Percentiles rank a stretch among this genome's conserved stretches.
These are phyloP conservation scores for Avahi laniger DNA, from an alignment of 2,797 vertebrate species.

Conservation along the genomic window DNA sequence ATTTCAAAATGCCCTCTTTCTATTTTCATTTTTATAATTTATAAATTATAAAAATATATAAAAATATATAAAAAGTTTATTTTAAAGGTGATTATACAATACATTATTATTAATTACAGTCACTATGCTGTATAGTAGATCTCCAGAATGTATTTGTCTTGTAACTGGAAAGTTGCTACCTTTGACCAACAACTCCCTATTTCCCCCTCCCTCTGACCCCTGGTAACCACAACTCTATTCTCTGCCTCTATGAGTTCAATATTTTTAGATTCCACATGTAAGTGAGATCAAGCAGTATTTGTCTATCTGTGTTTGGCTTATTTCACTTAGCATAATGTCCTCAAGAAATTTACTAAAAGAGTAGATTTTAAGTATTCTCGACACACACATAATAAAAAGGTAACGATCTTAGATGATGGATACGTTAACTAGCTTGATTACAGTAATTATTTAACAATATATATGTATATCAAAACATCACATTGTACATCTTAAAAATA, in stretches of 20 bases:
- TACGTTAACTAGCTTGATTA: not conserved
- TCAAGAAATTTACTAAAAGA: not conserved
- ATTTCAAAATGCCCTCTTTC: not conserved
- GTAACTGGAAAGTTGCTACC: not conserved
- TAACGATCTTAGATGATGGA: not conserved
- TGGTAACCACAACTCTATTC: not conserved
- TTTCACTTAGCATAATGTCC: not conserved
- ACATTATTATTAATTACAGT: not conserved
- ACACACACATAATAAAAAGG: not conserved
- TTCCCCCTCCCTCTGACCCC: rapidly evolving
- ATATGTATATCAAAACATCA: not conserved
- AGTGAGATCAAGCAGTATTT: not conserved
- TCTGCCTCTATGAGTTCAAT: not conserved
- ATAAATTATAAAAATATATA: not conserved
- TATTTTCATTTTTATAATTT: not conserved
- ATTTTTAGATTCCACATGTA: not conserved
- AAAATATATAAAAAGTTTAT: not conserved
- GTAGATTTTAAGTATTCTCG: not conserved
- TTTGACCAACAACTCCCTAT: not conserved
- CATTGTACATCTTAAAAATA: not conserved
- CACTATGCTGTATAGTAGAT: not conserved
- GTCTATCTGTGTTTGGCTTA: not conserved
- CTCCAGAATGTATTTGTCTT: not conserved
- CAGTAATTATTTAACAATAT: not conserved
- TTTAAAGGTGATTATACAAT: not conserved